Percentiles rank a stretch among this genome's conserved stretches.
Conservation (phyloP, 2,113 vertebrate species). For the Pterophyllum scalare region DNA sequence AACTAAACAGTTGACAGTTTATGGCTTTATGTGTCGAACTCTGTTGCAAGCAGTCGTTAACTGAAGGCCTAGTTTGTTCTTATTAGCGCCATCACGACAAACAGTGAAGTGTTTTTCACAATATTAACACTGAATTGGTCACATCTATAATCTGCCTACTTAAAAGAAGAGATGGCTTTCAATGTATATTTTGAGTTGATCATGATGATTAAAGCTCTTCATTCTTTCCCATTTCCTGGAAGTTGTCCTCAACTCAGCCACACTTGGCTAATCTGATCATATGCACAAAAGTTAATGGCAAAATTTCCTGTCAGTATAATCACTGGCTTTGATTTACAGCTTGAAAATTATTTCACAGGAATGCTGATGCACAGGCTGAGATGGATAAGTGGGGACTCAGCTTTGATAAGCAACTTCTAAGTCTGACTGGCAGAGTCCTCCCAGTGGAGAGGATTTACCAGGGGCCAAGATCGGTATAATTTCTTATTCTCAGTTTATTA, state of each 20-base stretch:
- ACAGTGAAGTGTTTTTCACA: no score
- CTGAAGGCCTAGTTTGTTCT: no score
- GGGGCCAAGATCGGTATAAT: slow-evolving; percentile 79
- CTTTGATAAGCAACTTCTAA: slow-evolving; percentile 88
- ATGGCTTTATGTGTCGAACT: no score
- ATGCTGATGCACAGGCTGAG: slow-evolving; percentile 85
- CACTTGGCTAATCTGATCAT: not conserved
- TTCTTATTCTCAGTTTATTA: not conserved
- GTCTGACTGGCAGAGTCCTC: slow-evolving; percentile 86
- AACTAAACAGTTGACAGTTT: not conserved
- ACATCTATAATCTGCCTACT: not conserved
- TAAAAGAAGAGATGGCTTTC: not conserved
- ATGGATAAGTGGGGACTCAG: slow-evolving; percentile 89
- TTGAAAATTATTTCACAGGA: slow-evolving; percentile 74
- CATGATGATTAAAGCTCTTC: not conserved
- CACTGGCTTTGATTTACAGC: slow-evolving; percentile 3
- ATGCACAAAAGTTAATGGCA: not conserved
- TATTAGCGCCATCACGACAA: no score
- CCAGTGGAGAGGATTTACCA: slow-evolving; percentile 90
- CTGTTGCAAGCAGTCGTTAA: no score
- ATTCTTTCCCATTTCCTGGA: not conserved
- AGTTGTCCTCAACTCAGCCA: not conserved
- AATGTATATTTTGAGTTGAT: not conserved
- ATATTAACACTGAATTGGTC: not conserved
- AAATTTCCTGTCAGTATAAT: not conserved